These are phyloP conservation scores for Sclerurus mexicanus DNA, from an alignment of 2,113 vertebrate genomes.

Conservation along the genomic window DNA sequence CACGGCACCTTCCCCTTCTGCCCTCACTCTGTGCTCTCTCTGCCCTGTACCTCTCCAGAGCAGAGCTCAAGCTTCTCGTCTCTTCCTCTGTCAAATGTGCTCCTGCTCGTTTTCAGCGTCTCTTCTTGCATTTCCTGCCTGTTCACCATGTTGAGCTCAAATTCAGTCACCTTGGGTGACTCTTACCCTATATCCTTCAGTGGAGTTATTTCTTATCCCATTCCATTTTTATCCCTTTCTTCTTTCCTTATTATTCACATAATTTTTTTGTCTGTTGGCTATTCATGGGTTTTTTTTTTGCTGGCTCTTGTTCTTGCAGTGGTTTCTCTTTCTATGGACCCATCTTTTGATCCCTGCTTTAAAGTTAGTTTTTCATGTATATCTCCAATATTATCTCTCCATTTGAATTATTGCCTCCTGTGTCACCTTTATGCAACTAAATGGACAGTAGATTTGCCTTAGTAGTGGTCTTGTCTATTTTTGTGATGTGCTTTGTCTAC, in stretches of 20 bases:
- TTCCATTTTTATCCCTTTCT: background rate
- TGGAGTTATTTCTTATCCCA: background rate
- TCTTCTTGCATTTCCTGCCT: background rate
- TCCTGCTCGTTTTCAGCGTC: background rate
- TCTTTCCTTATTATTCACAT: background rate
- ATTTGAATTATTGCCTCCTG: background rate
- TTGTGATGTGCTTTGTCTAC: background rate
- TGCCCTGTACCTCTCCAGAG: background rate
- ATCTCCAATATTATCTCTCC: background rate
- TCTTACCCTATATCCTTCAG: background rate
- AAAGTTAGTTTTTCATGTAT: background rate
- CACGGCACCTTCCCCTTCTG: rapidly evolving
- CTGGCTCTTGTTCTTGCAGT: background rate
- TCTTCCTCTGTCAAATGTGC: rapidly evolving
- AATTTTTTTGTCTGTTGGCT: background rate
- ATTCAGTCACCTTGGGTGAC: background rate
- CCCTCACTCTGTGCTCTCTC: rapidly evolving
- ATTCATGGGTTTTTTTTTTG: background rate
- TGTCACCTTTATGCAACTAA: background rate
- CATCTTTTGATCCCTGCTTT: background rate
- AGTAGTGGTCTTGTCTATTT: background rate
- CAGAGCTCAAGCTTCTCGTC: background rate
- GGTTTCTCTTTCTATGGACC: background rate
- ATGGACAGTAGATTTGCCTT: background rate
- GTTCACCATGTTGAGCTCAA: background rate